Conservation (phyloP, 2,888 invertebrate species). For the Arge pagana region DNA sequence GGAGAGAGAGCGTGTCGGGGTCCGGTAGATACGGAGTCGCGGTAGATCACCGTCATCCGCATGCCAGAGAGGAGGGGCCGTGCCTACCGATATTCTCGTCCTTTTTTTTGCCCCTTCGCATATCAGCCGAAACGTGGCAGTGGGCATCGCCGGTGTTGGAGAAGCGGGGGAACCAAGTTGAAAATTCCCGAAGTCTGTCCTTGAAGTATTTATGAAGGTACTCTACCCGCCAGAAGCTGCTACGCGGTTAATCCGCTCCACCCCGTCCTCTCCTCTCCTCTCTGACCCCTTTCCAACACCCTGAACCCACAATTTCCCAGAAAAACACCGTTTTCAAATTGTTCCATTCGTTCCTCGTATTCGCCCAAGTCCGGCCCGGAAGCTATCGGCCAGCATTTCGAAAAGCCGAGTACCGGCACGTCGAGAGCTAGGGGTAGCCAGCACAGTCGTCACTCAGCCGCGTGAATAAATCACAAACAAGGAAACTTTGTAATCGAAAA, state of each 20-base stretch:
- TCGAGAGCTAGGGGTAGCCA: slow-evolving; percentile 32
- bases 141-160: background rate
- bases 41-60: slow-evolving; percentile 37
- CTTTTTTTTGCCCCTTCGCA: slow-evolving; percentile 16
- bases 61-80: slow-evolving; percentile 18
- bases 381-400: too few species aligned
- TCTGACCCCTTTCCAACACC: slow-evolving; percentile 23
- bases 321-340: slow-evolving; percentile 14
- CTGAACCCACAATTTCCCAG: background rate
- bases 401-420: too few species aligned
- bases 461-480: slow-evolving; percentile 36
- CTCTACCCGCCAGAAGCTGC: slow-evolving; percentile 25
- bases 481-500: slow-evolving; percentile 38
- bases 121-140: slow-evolving; percentile 1
- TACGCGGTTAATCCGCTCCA: too few species aligned
- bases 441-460: slow-evolving; percentile 28
- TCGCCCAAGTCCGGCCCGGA: slow-evolving; percentile 14
- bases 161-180: slow-evolving; percentile 39
- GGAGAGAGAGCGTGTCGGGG: slow-evolving; percentile 9
- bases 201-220: slow-evolving; percentile 51
- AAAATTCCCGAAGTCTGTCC: slow-evolving; percentile 47
- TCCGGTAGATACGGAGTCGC: slow-evolving; percentile 22
- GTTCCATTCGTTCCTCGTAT: slow-evolving; percentile 19
- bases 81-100: slow-evolving; percentile 11
- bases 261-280: slow-evolving; percentile 26